Conservation (phyloP, 2,888 invertebrate species). For the Cantharis nigra region DNA sequence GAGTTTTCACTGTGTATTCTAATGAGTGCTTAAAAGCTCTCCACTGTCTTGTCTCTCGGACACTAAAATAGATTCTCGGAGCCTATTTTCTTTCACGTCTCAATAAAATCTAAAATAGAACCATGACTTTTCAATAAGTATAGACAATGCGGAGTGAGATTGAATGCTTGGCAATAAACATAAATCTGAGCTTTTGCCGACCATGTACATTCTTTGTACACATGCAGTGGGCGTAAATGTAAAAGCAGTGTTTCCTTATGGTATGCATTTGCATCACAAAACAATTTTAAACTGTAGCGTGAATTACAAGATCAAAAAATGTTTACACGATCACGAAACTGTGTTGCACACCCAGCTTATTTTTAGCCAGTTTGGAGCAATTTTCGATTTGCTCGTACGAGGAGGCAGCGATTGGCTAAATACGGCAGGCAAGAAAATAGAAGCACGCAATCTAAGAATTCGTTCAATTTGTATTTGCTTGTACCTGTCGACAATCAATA, state of each 20-base stretch:
- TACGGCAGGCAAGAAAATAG: not conserved
- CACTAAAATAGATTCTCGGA: not conserved
- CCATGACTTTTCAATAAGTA: not conserved
- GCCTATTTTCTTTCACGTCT: not conserved
- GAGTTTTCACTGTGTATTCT: not conserved
- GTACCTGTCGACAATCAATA: constrained; percentile 9
- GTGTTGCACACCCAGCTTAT: constrained; percentile 2
- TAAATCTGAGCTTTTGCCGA: constrained; percentile 34
- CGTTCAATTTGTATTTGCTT: constrained; percentile 19
- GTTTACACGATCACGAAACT: constrained; percentile 31
- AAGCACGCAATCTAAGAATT: constrained; percentile 12
- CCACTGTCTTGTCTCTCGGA: not conserved
- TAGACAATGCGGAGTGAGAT: not conserved
- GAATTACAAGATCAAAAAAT: constrained; percentile 26
- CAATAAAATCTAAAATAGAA: not conserved
- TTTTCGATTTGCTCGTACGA: not conserved
- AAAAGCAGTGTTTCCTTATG: constrained; percentile 46
- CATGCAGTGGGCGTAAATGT: constrained; percentile 45
- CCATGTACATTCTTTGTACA: constrained; percentile 42
- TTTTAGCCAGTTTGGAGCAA: not conserved
- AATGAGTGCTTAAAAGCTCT: not conserved
- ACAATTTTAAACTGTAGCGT: constrained; percentile 37
- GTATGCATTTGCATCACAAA: constrained; percentile 47
- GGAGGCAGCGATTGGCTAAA: no score
- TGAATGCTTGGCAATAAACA: constrained; percentile 36